Base-by-base conservation (phyloP, 2,113 vertebrate species). In the Zosterops borbonicus region DNA sequence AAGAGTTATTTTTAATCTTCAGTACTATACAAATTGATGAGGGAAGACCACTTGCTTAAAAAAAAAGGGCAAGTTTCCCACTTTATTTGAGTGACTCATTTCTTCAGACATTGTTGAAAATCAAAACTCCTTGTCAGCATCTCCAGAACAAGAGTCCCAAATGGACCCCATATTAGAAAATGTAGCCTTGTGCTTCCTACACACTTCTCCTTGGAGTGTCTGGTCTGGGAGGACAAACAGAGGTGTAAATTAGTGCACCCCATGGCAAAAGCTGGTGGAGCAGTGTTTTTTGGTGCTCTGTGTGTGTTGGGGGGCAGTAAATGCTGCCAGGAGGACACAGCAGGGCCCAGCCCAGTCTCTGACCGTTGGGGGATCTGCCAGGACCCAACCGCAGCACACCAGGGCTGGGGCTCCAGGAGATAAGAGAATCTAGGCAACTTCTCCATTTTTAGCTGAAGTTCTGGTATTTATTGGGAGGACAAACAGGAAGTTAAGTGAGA, bases 401-500 rank as follows among this genome's bases (percentile, higher is more conserved):
- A 49, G 4, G 56, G n/a, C 84, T 12, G 92, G 44, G 87, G 50
- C 25, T 74, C 73, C 17, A 63, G 63, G 12, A 93, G 92, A 89
- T 92, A 84, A 83, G 91, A 83, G 89, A 91, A 85, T 91, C 78
- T 55, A 96, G 78, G 70, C 27, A 0, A 95, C 96, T 97, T 97
- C 96, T 96, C 92, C 94, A 97, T 97, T 97, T 94, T 90, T 80
- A 95, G 89, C 84, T 94, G 96, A 96, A 97, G 89, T 95, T 96
- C 89, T 96, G 92, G 91, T 96, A 76, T 89, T 91, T 96, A 87
- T 92, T 81, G n/a, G 94, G 84, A 94, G 87, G 77, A 58, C 78
- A 91, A 95, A 95, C 15, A 11, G 92, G 96, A 97, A 97, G 95
- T 96, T 89, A 69, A 69, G 81, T 52, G 21, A 91, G 89, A 89